These are phyloP conservation scores for Shinisaurus crocodilurus DNA, from an alignment of 2,113 vertebrate species.

Conservation along the genomic window DNA sequence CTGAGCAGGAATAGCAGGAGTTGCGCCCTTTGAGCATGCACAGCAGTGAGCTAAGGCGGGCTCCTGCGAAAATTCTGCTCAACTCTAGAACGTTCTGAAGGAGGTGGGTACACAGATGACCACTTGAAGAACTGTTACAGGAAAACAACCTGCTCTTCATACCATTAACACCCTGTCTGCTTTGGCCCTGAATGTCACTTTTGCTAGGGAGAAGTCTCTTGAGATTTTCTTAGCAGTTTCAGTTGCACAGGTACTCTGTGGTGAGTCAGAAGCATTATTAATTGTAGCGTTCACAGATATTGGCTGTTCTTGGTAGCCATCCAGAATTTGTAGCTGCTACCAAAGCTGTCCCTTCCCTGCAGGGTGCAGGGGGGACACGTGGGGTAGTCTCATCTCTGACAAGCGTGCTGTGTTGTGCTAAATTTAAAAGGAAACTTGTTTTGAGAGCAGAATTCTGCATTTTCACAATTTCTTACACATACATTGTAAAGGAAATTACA, in stretches of 20 bases:
- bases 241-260: not conserved
- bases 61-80: too few species aligned
- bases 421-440: constrained; percentile 45
- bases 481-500: constrained; percentile 49
- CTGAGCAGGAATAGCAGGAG: too few species aligned
- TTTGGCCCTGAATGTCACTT: not conserved
- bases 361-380: too few species aligned
- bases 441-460: constrained; percentile 50
- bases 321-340: too few species aligned
- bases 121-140: too few species aligned
- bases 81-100: too few species aligned
- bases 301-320: too few species aligned
- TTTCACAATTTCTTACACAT: constrained; percentile 55
- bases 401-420: not conserved
- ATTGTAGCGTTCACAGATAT: not conserved
- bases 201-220: not conserved
- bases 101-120: too few species aligned
- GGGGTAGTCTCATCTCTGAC: too few species aligned
- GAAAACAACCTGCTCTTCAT: not conserved
- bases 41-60: too few species aligned
- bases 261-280: not conserved
- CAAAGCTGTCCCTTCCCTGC: too few species aligned
- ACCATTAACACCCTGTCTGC: not conserved
- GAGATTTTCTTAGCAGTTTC: not conserved
- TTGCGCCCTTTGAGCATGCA: too few species aligned